Conservation (phyloP, 1,140 invertebrate species). For the Hyphantria cunea region DNA sequence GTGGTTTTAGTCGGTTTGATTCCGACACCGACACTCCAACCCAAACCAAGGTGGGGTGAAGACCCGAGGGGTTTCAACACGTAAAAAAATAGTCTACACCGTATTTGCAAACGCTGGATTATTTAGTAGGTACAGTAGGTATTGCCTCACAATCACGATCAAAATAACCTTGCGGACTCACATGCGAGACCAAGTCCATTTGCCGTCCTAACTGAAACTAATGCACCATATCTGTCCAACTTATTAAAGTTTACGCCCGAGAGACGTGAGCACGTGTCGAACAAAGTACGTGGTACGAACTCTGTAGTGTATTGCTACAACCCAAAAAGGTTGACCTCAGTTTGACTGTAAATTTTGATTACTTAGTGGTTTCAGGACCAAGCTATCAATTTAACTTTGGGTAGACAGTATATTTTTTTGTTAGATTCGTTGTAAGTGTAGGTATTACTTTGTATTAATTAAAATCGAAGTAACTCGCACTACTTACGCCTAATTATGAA, state of each 20-base stretch:
- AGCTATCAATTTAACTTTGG: neutral
- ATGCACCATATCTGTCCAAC: conserved; percentile 61
- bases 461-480: too few species aligned
- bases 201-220: conserved; percentile 55
- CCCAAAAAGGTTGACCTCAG: conserved; percentile 10
- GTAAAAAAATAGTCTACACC: too few species aligned
- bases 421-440: too few species aligned
- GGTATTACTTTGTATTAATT: too few species aligned
- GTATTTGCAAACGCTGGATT: too few species aligned
- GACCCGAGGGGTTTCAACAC: too few species aligned
- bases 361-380: conserved; percentile 4
- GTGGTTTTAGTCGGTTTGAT: too few species aligned
- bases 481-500: too few species aligned
- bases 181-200: conserved; percentile 39
- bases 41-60: too few species aligned
- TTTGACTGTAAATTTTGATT: conserved; percentile 20
- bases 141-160: conserved; percentile 9
- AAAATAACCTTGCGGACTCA: conserved; percentile 23
- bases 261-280: conserved; percentile 52
- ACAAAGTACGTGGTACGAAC: conserved; percentile 24
- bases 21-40: too few species aligned
- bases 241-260: conserved; percentile 60
- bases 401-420: neutral
- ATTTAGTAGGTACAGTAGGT: too few species aligned
- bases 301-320: conserved; percentile 24